Conservation (phyloP, 2,888 invertebrate genomes). For the Drosophila nigricruria region DNA sequence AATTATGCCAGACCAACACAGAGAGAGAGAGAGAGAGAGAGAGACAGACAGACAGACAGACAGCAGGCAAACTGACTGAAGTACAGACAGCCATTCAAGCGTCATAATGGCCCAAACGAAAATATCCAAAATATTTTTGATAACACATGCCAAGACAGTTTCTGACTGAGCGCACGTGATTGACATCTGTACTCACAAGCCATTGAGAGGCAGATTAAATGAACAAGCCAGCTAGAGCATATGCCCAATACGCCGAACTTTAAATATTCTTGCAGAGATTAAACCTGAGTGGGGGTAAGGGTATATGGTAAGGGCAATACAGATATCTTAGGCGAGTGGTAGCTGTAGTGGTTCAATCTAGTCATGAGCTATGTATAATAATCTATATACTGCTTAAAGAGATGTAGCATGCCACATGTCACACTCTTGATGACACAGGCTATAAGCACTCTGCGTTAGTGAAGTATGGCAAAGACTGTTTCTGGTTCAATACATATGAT, state of each 20-base stretch:
- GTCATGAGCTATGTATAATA: too few relatives aligned
- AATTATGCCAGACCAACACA: constrained; percentile 2
- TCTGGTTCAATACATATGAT: background rate
- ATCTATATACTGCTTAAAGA: background rate
- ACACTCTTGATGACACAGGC: background rate
- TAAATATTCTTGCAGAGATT: background rate
- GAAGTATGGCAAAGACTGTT: background rate
- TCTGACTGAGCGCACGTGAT: constrained; percentile 34
- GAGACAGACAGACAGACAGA: background rate
- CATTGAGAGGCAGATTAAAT: constrained; percentile 10
- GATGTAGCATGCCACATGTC: background rate
- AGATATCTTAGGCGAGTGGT: too few relatives aligned
- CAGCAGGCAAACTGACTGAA: background rate
- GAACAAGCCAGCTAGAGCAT: background rate
- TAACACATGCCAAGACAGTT: constrained; percentile 23
- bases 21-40: background rate
- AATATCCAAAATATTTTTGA: constrained; percentile 39
- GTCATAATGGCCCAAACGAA: constrained; percentile 4
- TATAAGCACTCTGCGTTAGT: background rate
- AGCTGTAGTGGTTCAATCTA: too few relatives aligned
- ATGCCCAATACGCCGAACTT: background rate
- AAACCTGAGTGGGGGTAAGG: too few relatives aligned
- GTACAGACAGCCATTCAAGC: background rate
- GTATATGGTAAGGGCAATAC: background rate
- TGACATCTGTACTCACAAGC: constrained; percentile 28